Evolutionary conservation across 2,797 vertebrate genomes (phyloP).

Genomic region (Podarcis siculus): DNA sequence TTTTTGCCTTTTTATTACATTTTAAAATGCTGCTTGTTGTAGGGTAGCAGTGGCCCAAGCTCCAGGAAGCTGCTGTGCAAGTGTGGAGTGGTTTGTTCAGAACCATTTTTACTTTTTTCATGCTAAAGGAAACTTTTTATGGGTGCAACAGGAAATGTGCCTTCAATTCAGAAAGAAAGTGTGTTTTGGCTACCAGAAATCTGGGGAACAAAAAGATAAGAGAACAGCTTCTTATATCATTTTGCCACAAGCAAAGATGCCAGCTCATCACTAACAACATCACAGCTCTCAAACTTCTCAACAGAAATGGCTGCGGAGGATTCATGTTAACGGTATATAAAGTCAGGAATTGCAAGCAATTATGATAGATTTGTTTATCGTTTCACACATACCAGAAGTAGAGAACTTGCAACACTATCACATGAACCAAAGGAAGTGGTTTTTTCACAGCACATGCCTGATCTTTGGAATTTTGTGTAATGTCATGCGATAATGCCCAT

Average conservation of each 20-base stretch:
- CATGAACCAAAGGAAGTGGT: background rate
- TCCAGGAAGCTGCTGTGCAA: background rate
- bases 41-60: background rate
- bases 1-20: background rate
- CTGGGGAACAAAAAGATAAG: background rate
- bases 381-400: background rate
- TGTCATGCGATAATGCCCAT: background rate
- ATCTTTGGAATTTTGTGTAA: background rate
- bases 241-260: background rate
- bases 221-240: background rate
- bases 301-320: background rate
- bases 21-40: background rate
- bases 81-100: background rate
- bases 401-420: background rate
- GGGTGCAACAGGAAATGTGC: background rate
- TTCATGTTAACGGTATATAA: background rate
- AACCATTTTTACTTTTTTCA: background rate
- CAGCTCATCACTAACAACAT: no score
- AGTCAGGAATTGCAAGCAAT: background rate
- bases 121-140: background rate
- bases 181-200: background rate
- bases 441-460: background rate
- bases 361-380: background rate
- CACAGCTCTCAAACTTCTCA: background rate
- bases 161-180: background rate